Conservation (phyloP, 2,888 invertebrate species). For the Caradrina kadenii region DNA sequence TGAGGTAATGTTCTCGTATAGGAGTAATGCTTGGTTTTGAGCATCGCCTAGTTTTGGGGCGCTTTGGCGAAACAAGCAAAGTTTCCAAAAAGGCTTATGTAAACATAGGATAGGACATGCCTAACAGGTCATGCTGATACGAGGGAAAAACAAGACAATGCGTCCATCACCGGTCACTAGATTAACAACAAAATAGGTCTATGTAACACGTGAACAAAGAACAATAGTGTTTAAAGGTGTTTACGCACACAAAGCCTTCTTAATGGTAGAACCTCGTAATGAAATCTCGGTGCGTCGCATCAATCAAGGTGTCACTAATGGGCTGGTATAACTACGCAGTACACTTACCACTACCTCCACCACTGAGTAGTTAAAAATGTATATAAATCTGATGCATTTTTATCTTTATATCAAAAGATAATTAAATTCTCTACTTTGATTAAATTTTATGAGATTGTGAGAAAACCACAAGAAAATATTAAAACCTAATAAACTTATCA, state of each 20-base stretch:
- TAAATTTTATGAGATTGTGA: conserved; percentile 2
- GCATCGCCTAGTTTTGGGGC: too few relatives aligned
- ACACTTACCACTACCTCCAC: conserved; percentile 50
- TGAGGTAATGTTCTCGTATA: neutral
- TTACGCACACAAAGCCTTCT: conserved; percentile 69
- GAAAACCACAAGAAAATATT: conserved; percentile 34
- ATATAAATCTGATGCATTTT: neutral
- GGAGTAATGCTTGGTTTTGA: too few relatives aligned
- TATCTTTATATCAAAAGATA: neutral
- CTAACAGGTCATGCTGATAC: neutral
- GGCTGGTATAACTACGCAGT: conserved; percentile 50
- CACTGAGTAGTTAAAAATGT: conserved; percentile 59
- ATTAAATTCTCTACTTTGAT: neutral
- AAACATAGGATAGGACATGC: neutral
- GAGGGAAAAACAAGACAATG: conserved; percentile 4
- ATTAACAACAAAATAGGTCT: conserved; percentile 39
- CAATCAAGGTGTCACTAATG: conserved; percentile 73
- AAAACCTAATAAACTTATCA: conserved; percentile 45
- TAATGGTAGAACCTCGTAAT: conserved; percentile 72
- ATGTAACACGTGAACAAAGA: conserved; percentile 24
- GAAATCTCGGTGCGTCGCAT: conserved; percentile 70
- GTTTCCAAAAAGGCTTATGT: too few relatives aligned
- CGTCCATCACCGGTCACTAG: conserved; percentile 20
- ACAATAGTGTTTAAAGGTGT: conserved; percentile 66
- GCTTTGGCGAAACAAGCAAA: neutral